Conservation (phyloP, 2,797 vertebrate species). For the Masticophis lateralis region DNA sequence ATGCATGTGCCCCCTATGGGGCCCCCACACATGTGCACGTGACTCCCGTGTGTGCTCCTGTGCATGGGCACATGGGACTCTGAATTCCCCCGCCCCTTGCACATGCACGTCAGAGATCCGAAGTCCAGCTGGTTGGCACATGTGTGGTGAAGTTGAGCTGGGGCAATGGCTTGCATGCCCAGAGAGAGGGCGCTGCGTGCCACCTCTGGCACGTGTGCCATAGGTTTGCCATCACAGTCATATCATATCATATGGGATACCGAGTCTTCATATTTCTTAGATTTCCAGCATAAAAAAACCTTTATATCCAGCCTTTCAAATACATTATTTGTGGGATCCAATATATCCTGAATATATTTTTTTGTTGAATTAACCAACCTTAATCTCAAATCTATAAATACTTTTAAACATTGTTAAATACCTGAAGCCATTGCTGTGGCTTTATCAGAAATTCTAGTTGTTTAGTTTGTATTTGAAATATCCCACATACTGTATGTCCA, state of each 20-base stretch:
- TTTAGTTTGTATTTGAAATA: neutral
- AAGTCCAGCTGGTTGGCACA: too few species aligned
- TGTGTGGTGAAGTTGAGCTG: too few species aligned
- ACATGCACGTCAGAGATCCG: too few species aligned
- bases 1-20: too few species aligned
- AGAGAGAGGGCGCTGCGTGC: too few species aligned
- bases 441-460: neutral
- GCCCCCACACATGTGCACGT: too few species aligned
- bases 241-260: neutral
- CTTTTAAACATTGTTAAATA: neutral
- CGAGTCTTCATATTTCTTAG: neutral
- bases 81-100: too few species aligned
- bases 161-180: too few species aligned
- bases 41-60: too few species aligned
- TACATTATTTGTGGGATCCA: neutral
- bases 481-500: neutral
- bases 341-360: neutral
- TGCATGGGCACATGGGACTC: too few species aligned
- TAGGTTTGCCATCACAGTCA: too few species aligned
- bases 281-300: neutral
- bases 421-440: neutral
- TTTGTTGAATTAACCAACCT: neutral
- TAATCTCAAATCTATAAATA: neutral
- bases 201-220: too few species aligned
- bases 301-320: neutral